Conservation (phyloP, 2,797 vertebrate genomes). For the Microctenopoma steveboyesi region DNA sequence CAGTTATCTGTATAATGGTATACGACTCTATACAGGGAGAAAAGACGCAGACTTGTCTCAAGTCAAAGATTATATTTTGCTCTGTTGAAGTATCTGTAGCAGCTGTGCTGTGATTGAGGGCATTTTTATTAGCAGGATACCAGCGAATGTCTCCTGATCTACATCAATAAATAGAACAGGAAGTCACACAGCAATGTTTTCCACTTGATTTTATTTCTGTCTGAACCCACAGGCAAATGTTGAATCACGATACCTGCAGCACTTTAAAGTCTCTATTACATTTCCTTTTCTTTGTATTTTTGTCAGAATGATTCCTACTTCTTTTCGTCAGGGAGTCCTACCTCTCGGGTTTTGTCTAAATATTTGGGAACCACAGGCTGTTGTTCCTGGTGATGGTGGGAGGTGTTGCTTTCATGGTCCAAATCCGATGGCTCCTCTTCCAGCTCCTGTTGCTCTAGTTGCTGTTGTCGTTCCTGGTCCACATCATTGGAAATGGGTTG, state of each 20-base stretch:
- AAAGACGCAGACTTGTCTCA: neutral
- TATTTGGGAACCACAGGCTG: slow-evolving; percentile 5
- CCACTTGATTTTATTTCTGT: neutral
- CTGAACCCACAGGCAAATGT: neutral
- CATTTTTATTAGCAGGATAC: neutral
- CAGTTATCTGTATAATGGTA: neutral
- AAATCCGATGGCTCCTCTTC: slow-evolving; percentile 53
- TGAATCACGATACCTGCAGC: neutral
- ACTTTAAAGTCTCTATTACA: neutral
- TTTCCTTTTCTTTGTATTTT: too few species aligned
- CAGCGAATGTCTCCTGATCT: neutral
- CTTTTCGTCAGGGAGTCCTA: too few species aligned
- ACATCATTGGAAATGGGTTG: slow-evolving; percentile 42
- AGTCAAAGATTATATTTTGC: neutral
- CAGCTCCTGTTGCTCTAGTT: slow-evolving; percentile 27
- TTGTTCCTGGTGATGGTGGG: slow-evolving; percentile 49
- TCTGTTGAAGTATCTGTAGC: too few species aligned
- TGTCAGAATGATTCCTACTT: too few species aligned
- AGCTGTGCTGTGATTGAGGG: neutral
- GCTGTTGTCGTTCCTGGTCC: slow-evolving; percentile 56
- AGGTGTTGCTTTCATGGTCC: slow-evolving; percentile 62
- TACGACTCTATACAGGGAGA: neutral
- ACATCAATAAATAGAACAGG: neutral
- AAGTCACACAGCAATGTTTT: neutral
- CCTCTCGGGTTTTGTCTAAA: neutral